Evolutionary conservation across 1,140 invertebrate species (phyloP).

Genomic region (Coelopa frigida): DNA sequence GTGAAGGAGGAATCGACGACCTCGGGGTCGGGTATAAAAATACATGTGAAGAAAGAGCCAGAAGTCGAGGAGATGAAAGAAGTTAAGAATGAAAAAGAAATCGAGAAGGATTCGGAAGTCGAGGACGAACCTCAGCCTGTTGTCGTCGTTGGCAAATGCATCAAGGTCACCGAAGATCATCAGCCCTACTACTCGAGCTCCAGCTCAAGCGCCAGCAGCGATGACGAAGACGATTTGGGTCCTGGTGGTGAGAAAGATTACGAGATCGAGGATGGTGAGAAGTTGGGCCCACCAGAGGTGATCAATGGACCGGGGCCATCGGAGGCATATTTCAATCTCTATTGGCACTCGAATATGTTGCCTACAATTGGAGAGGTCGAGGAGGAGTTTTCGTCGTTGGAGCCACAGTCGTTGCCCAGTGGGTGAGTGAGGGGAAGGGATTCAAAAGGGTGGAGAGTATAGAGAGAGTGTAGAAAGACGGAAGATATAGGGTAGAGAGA

Average conservation of each 20-base stretch:
- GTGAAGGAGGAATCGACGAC: no score
- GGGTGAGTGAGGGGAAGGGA: no score
- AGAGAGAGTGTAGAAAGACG: no score
- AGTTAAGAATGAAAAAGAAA: constrained; percentile 17
- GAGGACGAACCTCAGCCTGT: constrained; percentile 31
- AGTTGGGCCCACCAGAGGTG: constrained; percentile 40
- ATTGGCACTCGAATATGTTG: constrained; percentile 46
- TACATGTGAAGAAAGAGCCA: no score
- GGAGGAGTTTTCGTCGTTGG: constrained; percentile 48
- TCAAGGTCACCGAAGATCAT: constrained; percentile 29
- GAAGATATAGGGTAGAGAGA: no score
- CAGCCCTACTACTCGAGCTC: constrained; percentile 33
- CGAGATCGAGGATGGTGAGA: constrained; percentile 40
- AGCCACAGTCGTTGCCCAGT: constrained; percentile 35
- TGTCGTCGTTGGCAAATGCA: constrained; percentile 32
- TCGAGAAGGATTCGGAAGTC: constrained; percentile 20
- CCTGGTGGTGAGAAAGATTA: constrained; percentile 29
- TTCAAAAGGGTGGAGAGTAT: no score
- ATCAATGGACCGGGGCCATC: constrained; percentile 40
- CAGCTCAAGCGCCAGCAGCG: no score
- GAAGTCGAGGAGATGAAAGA: no score
- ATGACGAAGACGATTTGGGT: constrained; percentile 31
- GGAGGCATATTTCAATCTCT: constrained; percentile 42
- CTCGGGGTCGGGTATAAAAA: no score
- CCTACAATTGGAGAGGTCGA: constrained; percentile 62